These are phyloP conservation scores for Zaprionus vittiger DNA, from an alignment of 1,140 invertebrate species.

Conservation along the genomic window DNA sequence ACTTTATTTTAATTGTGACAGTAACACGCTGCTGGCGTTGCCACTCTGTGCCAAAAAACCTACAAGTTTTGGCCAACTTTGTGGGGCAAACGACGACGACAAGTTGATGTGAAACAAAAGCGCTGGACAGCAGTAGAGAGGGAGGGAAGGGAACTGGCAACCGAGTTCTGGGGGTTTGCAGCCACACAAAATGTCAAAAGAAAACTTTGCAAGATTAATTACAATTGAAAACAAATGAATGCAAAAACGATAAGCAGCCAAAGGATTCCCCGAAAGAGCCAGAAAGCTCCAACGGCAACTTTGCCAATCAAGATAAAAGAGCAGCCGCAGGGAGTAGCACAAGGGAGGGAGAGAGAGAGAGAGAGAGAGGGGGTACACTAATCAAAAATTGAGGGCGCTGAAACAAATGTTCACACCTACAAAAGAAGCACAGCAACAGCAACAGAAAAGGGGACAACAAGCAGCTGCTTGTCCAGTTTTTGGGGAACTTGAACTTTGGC, in stretches of 20 bases:
- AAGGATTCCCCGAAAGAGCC: constrained; percentile 57
- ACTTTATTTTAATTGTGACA: constrained; percentile 82
- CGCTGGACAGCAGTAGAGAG: constrained; percentile 11
- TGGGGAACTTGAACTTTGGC: constrained; percentile 56
- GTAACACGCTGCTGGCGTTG: constrained; percentile 71
- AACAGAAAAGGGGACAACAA: constrained; percentile 29
- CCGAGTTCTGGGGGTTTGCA: constrained; percentile 34
- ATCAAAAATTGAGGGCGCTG: constrained; percentile 58
- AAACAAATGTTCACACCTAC: constrained; percentile 76
- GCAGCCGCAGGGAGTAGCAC: constrained; percentile 9
- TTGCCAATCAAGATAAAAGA: constrained; percentile 70
- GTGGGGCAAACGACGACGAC: constrained; percentile 43
- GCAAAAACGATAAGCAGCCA: constrained; percentile 82
- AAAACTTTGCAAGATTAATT: constrained; percentile 81
- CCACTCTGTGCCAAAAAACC: constrained; percentile 38
- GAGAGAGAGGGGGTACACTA: constrained; percentile 15
- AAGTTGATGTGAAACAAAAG: constrained; percentile 59
- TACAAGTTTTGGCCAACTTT: constrained; percentile 51
- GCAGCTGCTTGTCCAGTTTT: constrained; percentile 50
- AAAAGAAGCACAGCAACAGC: constrained; percentile 34
- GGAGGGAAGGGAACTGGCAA: constrained; percentile 15
- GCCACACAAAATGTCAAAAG: constrained; percentile 82
- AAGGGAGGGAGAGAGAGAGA: neutral
- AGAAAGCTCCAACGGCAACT: constrained; percentile 59
- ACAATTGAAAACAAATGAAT: constrained; percentile 83